phyloP scores from a whole-genome alignment of 2,888 invertebrate species.

The Folsomia candida region DNA sequence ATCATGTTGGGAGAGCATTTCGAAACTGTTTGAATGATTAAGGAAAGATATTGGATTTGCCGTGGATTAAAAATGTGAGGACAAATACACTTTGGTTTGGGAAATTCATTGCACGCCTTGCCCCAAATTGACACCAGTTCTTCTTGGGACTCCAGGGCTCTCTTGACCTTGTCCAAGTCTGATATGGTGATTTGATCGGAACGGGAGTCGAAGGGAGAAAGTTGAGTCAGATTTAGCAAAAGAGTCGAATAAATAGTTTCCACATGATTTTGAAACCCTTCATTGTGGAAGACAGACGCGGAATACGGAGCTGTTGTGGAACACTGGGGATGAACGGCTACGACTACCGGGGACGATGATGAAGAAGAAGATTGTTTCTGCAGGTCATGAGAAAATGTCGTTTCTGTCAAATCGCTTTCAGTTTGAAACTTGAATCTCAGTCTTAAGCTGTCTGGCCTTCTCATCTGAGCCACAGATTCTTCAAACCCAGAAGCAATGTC shows the following conservation, averaged over 20 bases:
- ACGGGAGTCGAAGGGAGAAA: conserved; percentile 35
- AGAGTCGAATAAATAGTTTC: conserved; percentile 47
- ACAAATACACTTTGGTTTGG: conserved; percentile 40
- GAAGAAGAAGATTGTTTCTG: not conserved
- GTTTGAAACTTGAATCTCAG: not conserved
- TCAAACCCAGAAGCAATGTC: conserved; percentile 45
- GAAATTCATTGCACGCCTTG: conserved; percentile 33
- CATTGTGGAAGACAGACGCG: not conserved
- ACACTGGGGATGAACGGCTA: too few relatives aligned
- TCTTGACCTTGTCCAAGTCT: conserved; percentile 34
- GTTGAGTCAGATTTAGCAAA: conserved; percentile 31
- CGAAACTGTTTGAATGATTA: conserved; percentile 38
- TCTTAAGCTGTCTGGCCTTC: conserved; percentile 28
- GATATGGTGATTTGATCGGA: conserved; percentile 32
- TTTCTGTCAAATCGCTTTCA: conserved; percentile 10
- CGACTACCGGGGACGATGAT: not conserved
- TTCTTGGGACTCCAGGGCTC: conserved; percentile 41
- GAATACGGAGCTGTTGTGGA: too few relatives aligned
- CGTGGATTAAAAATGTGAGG: conserved; percentile 46
- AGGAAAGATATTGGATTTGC: conserved; percentile 45
- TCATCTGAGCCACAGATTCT: conserved; percentile 40
- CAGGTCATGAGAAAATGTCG: not conserved
- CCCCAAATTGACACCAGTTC: conserved; percentile 43
- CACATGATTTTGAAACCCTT: conserved; percentile 3
- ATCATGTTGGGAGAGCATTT: conserved; percentile 37